These are phyloP conservation scores for Zaprionus capensis DNA, from an alignment of 1,140 invertebrate genomes.

Conservation along the genomic window DNA sequence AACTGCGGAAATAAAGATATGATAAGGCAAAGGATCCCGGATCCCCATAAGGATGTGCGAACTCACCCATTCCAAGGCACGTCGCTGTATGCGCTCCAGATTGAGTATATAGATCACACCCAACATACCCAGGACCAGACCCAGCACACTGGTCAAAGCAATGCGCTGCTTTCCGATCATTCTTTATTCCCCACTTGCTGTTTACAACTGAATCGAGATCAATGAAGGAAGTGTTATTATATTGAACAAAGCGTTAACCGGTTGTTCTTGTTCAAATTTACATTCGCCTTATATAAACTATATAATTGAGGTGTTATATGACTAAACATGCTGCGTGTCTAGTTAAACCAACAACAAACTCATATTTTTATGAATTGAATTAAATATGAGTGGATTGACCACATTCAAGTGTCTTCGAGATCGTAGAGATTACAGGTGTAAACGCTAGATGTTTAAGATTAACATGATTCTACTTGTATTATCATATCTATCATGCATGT, in stretches of 20 bases:
- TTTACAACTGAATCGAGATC: background rate
- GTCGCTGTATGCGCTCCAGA: slow-evolving; percentile 50
- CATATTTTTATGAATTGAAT: background rate
- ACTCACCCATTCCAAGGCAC: slow-evolving; percentile 51
- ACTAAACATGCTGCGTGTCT: background rate
- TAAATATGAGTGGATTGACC: background rate
- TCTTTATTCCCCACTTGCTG: background rate
- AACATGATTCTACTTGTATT: background rate
- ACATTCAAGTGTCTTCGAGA: background rate
- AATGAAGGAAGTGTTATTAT: background rate
- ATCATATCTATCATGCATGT: too few relatives aligned
- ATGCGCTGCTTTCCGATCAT: slow-evolving; percentile 69
- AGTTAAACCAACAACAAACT: background rate
- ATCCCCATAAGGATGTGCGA: background rate
- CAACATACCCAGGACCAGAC: slow-evolving; percentile 36
- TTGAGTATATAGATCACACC: slow-evolving; percentile 49
- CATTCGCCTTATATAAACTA: background rate
- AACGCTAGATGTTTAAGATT: background rate
- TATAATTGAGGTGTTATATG: background rate
- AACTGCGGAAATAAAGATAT: slow-evolving; percentile 14
- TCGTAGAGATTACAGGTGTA: background rate
- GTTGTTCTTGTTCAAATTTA: background rate
- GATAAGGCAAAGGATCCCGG: background rate
- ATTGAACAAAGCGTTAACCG: background rate
- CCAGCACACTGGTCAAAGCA: slow-evolving; percentile 50